Evolutionary conservation across 2,888 invertebrate genomes (phyloP).

Genomic region (Drosophila cyrtoloma): DNA sequence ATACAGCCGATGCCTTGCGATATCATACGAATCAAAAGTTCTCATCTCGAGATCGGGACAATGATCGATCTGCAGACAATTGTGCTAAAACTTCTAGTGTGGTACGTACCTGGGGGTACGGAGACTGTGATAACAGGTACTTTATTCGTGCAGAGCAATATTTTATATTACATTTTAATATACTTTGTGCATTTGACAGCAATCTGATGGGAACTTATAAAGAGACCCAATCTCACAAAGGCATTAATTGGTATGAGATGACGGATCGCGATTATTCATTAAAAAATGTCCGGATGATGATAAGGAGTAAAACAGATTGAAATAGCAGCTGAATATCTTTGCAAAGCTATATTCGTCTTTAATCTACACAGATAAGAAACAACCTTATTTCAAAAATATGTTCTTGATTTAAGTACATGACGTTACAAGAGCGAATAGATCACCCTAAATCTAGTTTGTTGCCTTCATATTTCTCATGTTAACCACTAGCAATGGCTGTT

Average conservation of each 20-base stretch:
- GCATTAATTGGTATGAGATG: background rate
- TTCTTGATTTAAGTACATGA: background rate
- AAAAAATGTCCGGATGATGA: background rate
- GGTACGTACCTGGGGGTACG: background rate
- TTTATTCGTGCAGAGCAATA: background rate
- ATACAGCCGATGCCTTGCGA: background rate
- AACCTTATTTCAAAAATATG: background rate
- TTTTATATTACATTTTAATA: background rate
- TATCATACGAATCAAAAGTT: background rate
- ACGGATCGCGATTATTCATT: background rate
- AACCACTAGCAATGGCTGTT: too few species aligned
- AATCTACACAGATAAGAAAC: too few species aligned
- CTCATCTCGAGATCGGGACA: background rate
- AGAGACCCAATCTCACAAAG: fast-evolving
- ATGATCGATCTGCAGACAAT: background rate
- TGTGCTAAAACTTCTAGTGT: fast-evolving
- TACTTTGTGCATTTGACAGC: background rate
- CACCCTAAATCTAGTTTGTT: too few species aligned
- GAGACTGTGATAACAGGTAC: fast-evolving
- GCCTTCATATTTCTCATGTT: too few species aligned
- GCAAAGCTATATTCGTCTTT: background rate
- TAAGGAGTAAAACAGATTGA: background rate
- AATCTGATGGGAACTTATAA: background rate
- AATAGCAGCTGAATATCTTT: background rate
- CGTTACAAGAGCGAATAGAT: background rate